Conservation (phyloP, 2,797 vertebrate genomes). For the Falco rusticolus region DNA sequence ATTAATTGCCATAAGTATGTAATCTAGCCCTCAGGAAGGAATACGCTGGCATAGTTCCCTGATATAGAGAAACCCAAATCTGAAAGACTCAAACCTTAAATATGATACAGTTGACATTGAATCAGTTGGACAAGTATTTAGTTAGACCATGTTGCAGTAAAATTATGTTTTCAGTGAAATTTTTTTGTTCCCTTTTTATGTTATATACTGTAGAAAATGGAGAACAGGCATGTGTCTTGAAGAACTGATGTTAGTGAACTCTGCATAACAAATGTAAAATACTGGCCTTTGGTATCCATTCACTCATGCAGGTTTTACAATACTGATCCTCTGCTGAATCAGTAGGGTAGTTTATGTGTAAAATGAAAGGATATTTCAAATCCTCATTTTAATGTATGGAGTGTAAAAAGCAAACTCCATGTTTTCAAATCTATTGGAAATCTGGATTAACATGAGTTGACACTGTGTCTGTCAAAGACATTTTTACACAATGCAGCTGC, state of each 20-base stretch:
- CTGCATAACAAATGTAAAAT: not conserved
- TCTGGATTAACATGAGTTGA: not conserved
- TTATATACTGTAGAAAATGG: not conserved
- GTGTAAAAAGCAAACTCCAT: not conserved
- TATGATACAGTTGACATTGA: not conserved
- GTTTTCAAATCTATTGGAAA: not conserved
- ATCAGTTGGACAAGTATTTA: not conserved
- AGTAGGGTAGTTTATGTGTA: not conserved
- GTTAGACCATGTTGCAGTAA: not conserved
- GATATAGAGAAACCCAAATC: not conserved
- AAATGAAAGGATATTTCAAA: not conserved
- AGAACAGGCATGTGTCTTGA: not conserved
- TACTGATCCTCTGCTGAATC: not conserved
- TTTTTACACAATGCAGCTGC: not conserved
- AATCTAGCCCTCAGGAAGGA: not conserved
- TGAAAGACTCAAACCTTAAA: not conserved
- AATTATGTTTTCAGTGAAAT: not conserved
- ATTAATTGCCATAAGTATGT: not conserved
- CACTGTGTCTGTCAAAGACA: not conserved
- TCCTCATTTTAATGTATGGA: not conserved
- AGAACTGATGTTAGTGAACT: not conserved
- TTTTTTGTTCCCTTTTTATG: not conserved
- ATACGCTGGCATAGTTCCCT: not conserved
- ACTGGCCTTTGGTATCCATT: not conserved
- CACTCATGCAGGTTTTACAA: not conserved